A percentile compares a stretch with the other conserved stretches of the same genome.
phyloP scores from a whole-genome alignment of 2,113 vertebrate species.

The Struthio camelus region DNA sequence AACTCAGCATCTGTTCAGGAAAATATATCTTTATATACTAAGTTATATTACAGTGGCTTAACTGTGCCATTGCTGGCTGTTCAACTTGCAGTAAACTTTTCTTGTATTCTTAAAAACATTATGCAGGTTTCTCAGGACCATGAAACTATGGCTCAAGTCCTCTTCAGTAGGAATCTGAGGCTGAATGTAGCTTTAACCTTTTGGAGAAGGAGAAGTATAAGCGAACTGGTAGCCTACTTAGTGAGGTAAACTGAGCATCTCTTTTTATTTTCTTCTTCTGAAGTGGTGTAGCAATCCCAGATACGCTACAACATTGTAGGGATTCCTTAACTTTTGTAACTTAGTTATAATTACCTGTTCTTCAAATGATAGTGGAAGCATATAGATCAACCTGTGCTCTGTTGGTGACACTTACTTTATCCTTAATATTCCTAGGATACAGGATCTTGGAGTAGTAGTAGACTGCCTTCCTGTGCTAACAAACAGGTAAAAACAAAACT shows the following conservation, averaged over 20 bases:
- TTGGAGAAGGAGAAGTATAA: constrained; percentile 89
- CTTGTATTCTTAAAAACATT: neutral
- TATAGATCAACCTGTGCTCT: neutral
- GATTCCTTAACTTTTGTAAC: neutral
- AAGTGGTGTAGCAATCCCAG: neutral
- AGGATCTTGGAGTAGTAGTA: constrained; percentile 89
- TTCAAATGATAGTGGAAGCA: neutral
- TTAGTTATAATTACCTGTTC: neutral
- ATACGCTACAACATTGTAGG: neutral
- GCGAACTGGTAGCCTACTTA: constrained; percentile 90
- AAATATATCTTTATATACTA: neutral
- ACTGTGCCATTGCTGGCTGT: neutral
- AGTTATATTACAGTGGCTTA: neutral
- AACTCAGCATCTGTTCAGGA: neutral
- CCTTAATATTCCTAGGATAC: constrained; percentile 79
- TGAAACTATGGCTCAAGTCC: constrained; percentile 86
- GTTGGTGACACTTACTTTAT: neutral
- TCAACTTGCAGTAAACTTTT: neutral
- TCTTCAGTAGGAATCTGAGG: constrained; percentile 90
- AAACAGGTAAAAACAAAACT: constrained; percentile 81
- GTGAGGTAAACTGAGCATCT: constrained; percentile 81
- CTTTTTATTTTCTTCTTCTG: neutral
- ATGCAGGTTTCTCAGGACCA: constrained; percentile 88
- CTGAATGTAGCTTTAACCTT: constrained; percentile 91
- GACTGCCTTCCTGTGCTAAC: constrained; percentile 93